phyloP scores from a whole-genome alignment of 2,113 vertebrate species.

The Hypocryptadius cinnamomeus region DNA sequence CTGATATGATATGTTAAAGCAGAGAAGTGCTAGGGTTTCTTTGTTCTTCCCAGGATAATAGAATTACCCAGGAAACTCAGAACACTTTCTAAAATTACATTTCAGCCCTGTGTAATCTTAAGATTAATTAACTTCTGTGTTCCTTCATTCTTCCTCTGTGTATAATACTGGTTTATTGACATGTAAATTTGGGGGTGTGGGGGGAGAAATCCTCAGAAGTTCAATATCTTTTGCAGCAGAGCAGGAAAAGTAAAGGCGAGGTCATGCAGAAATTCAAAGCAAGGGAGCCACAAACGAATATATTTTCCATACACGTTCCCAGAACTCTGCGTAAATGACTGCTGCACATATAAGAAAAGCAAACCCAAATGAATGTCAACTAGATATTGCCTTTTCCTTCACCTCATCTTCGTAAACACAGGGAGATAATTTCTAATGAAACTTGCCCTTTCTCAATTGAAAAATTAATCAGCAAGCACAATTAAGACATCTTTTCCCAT shows the following conservation, averaged over 20 bases:
- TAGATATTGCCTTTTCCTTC: neutral
- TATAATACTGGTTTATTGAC: constrained; percentile 19
- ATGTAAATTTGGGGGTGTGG: neutral
- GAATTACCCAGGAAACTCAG: neutral
- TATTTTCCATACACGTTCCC: neutral
- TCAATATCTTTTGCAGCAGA: constrained; percentile 5
- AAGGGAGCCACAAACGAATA: neutral
- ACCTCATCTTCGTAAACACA: neutral
- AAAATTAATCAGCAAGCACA: neutral
- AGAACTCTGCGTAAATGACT: neutral
- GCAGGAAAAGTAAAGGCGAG: neutral
- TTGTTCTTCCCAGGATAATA: neutral
- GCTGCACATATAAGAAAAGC: neutral
- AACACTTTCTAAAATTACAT: constrained; percentile 15
- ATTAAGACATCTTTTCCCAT: neutral
- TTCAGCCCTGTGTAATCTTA: neutral
- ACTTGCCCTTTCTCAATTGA: neutral
- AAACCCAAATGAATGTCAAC: neutral
- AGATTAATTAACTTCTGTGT: constrained; percentile 38
- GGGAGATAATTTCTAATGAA: neutral
- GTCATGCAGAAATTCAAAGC: neutral
- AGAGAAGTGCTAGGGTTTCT: neutral
- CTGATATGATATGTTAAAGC: neutral
- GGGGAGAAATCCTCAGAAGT: neutral
- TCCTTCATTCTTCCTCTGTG: neutral